These are phyloP conservation scores for Trichomycterus rosablanca DNA, from an alignment of 2,113 vertebrate species.

Conservation along the genomic window DNA sequence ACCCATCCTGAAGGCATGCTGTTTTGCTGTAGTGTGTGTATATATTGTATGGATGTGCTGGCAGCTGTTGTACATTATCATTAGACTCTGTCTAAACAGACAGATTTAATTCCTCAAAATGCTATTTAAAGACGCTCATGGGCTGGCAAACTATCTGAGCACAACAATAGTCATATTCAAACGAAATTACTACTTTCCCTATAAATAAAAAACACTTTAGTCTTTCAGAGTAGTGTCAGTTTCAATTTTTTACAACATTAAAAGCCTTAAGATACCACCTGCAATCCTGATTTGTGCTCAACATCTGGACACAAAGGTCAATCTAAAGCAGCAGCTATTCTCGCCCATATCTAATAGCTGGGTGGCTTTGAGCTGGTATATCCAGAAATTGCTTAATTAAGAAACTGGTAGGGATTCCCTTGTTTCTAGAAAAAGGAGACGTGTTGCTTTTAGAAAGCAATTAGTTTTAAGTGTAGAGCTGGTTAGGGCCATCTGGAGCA, in stretches of 20 bases:
- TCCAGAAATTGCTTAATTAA: neutral
- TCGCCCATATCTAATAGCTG: neutral
- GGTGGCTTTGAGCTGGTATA: neutral
- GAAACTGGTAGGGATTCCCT: too few species aligned
- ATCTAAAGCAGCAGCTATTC: neutral
- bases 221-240: slow-evolving; percentile 9
- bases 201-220: neutral
- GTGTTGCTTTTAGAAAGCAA: slow-evolving; percentile 5
- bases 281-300: slow-evolving; percentile 16
- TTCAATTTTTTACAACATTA: slow-evolving; percentile 4
- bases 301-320: slow-evolving; percentile 5
- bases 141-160: neutral
- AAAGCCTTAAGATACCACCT: slow-evolving; percentile 10
- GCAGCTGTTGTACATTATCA: neutral
- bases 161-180: neutral
- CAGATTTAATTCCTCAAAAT: slow-evolving; percentile 13
- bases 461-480: slow-evolving; percentile 9
- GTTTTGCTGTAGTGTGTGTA: neutral
- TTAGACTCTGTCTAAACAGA: slow-evolving; percentile 15
- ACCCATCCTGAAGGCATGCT: neutral
- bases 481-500: slow-evolving; percentile 8
- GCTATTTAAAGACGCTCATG: slow-evolving; percentile 2
- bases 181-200: neutral
- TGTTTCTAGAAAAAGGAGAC: neutral
- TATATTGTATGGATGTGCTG: neutral